Conservation (phyloP, 37 sponge, comb jelly and placozoan genomes). For the Theonella swinhoei region DNA sequence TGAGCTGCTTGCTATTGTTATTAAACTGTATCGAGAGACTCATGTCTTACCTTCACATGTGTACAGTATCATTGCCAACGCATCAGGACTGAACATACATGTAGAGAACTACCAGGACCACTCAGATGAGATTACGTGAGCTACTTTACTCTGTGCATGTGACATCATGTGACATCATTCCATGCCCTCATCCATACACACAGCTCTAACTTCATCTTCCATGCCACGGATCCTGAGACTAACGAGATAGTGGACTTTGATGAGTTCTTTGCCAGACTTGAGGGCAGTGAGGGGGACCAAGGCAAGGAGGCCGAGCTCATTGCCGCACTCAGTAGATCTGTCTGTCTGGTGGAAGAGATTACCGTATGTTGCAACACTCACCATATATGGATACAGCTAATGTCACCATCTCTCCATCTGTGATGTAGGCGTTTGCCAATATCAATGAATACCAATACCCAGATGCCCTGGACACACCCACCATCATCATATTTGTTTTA, state of each 20-base stretch:
- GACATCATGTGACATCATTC: no score
- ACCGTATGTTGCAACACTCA: neutral
- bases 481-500: slow-evolving; percentile 37
- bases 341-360: neutral
- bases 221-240: slow-evolving; percentile 15
- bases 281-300: neutral
- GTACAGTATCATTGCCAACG: neutral
- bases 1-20: no score
- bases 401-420: neutral
- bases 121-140: neutral
- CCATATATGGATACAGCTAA: neutral
- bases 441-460: slow-evolving; percentile 7
- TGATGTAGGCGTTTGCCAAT: slow-evolving; percentile 3
- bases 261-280: neutral
- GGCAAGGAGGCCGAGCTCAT: neutral
- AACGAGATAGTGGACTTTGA: slow-evolving; percentile 35
- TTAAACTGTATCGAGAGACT: no score
- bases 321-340: neutral
- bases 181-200: neutral
- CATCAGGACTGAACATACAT: neutral
- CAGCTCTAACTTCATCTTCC: slow-evolving; percentile 50
- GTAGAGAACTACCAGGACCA: neutral
- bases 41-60: no score
- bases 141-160: no score
- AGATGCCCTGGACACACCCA: slow-evolving; percentile 36